Conservation (phyloP, 1,140 invertebrate genomes). For the Druon quercuslanigerum region DNA sequence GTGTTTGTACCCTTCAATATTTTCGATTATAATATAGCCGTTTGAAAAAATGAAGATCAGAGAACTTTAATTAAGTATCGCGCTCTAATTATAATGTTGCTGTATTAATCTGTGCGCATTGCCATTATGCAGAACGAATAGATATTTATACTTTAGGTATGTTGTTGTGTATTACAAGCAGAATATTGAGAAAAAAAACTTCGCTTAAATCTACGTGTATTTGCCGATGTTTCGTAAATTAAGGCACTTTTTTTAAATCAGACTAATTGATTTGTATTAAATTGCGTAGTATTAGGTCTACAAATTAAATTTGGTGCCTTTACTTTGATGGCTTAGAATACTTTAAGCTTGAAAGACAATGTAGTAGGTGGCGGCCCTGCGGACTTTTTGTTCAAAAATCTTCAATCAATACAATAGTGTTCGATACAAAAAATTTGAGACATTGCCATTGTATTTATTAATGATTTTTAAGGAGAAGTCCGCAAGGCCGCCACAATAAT, state of each 20-base stretch:
- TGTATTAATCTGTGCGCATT: conserved; percentile 8
- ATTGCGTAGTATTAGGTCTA: no score
- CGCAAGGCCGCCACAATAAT: no score
- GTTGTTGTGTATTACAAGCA: conserved; percentile 21
- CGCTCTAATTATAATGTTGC: conserved; percentile 15
- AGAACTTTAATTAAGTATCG: conserved; percentile 13
- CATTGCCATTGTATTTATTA: no score
- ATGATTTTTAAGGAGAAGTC: no score
- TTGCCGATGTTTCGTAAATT: conserved; percentile 18
- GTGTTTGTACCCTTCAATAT: background rate
- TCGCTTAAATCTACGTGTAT: conserved; percentile 16
- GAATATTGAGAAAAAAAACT: background rate
- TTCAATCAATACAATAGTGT: no score
- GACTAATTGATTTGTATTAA: background rate
- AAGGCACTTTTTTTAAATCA: background rate
- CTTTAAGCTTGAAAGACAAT: no score
- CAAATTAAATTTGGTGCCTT: no score
- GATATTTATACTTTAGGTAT: conserved; percentile 19
- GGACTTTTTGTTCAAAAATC: no score
- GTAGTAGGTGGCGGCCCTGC: no score
- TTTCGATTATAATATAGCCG: conserved; percentile 5
- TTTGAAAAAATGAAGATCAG: conserved; percentile 8
- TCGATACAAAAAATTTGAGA: no score
- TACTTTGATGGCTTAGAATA: no score
- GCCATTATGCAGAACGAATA: background rate